Evolutionary conservation across 2,888 invertebrate genomes (phyloP).

Genomic region (Gasteruption jaculator): DNA sequence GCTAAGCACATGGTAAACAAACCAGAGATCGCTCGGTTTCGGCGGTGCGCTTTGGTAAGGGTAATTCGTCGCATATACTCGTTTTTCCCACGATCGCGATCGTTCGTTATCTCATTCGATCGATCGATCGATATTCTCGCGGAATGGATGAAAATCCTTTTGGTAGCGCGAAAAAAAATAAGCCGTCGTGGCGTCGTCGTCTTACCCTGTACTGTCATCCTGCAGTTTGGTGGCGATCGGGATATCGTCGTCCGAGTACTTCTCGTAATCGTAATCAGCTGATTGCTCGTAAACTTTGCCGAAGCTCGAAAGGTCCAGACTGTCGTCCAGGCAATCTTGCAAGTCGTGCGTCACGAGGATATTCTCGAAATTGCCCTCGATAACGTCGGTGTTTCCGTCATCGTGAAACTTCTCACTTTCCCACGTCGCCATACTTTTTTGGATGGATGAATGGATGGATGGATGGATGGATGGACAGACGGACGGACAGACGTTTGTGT

Average conservation of each 20-base stretch:
- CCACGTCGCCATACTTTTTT: conserved; percentile 52
- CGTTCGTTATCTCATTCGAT: no score
- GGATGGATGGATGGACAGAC: no score
- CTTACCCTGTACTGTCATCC: conserved; percentile 55
- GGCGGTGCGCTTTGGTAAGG: no score
- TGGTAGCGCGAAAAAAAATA: no score
- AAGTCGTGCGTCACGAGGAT: conserved; percentile 55
- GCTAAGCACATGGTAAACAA: no score
- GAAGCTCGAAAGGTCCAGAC: conserved; percentile 51
- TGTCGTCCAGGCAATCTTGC: conserved; percentile 55
- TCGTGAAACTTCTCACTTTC: conserved; percentile 42
- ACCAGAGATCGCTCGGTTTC: no score
- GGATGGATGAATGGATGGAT: no score
- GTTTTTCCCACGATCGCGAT: no score
- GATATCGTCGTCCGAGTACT: conserved; percentile 46
- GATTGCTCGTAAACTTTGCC: conserved; percentile 54
- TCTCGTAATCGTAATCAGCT: conserved; percentile 43
- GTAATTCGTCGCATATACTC: no score
- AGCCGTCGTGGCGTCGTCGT: no score
- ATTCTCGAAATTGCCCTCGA: conserved; percentile 45
- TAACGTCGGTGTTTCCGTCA: conserved; percentile 34
- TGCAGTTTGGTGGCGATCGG: conserved; percentile 50
- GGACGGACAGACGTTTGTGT: conserved; percentile 7
- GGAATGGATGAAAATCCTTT: not conserved
- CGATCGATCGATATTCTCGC: no score